Evolutionary conservation across 2,113 vertebrate genomes (phyloP), one percentile per base, ranked within the genome.

Genomic region (Choloepus hoffmanni): DNA sequence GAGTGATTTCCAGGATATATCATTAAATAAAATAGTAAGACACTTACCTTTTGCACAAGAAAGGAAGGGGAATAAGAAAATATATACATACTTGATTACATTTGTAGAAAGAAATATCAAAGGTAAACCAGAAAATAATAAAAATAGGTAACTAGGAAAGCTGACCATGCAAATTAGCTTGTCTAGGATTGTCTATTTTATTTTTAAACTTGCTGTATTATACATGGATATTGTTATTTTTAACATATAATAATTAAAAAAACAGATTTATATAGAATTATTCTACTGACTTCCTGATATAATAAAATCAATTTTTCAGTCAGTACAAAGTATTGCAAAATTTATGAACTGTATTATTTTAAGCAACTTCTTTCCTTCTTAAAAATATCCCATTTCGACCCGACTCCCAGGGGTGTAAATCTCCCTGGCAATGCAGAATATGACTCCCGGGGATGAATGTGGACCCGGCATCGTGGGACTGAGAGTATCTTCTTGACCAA

Each of bases 61-160:
- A 95, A 92, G 2, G 62, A 67, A 53, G 21, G 21, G 11, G 72
- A 87, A n/a, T 33, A 87, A 78, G 5, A 53, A 63, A 11, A 70
- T 28, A 68, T 2, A 45, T 18, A 87, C 2, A 50, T 48, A 28
- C 2, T 70, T 76, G 30, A 77, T 24, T n/a, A n/a, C n/a, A n/a
- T n/a, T n/a, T n/a, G n/a, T 67, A 12, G 13, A 86, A 84, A 89
- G 4, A 95, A 83, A 92, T 68, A 76, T 2, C 26, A 87, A 87
- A 40, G 30, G 12, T 60, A 73, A 76, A 40, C 1, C 10, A 60
- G 14, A 86, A 62, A 74, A 92, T 73, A 86, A 92, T 86, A 82
- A 79, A 70, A 89, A 89, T 53, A 10, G 28, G 12, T 73, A 83
- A 60, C 9, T 76, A 19, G 21, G 9, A n/a, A 86, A 93, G 62